Percentiles rank a stretch among this genome's conserved stretches.
These are phyloP conservation scores for Nibea albiflora DNA, from an alignment of 2,113 vertebrate genomes.

Conservation along the genomic window DNA sequence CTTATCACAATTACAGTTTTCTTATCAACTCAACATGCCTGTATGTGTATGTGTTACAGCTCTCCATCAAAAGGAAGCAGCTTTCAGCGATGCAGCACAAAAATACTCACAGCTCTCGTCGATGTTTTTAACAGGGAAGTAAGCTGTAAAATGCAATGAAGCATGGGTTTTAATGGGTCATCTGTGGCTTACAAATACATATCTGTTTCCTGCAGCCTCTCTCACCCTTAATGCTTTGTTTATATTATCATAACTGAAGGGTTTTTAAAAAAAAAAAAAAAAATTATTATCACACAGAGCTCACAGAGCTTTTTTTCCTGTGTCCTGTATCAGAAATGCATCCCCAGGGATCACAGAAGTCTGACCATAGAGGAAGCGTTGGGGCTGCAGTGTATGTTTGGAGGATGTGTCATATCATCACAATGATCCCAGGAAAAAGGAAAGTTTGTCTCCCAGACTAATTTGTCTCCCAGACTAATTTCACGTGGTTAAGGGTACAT, in stretches of 20 bases:
- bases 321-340: not conserved
- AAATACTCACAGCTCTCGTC: not conserved
- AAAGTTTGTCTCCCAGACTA: no score
- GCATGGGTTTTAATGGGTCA: not conserved
- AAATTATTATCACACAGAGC: not conserved
- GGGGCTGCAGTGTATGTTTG: not conserved
- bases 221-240: conserved; percentile 1
- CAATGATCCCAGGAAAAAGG: not conserved
- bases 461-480: no score
- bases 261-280: not conserved
- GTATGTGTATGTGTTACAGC: not conserved
- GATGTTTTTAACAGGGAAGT: not conserved
- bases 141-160: not conserved
- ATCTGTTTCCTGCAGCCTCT: conserved; percentile 39
- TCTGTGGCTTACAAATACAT: conserved; percentile 8
- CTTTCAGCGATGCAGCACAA: not conserved
- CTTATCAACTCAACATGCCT: conserved; percentile 26
- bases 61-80: conserved; percentile 47
- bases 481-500: not conserved
- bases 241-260: not conserved
- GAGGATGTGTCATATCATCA: not conserved
- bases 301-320: not conserved
- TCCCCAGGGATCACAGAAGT: not conserved
- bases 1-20: conserved; percentile 12
- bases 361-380: not conserved